Conservation (phyloP, 1,140 invertebrate species). For the Diachasma alloeum region DNA sequence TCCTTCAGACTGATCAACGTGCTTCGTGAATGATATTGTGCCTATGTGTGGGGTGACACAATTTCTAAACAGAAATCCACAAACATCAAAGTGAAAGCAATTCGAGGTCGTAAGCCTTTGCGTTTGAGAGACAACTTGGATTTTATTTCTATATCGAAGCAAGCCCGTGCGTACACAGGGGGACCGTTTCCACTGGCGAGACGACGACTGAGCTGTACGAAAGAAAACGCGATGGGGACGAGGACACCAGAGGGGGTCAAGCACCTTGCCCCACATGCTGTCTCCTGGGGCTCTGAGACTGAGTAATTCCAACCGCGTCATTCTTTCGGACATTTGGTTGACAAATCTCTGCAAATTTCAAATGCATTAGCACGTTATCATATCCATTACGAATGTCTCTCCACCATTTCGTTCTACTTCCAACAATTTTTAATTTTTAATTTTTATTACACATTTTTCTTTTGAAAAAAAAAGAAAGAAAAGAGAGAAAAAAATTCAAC, state of each 20-base stretch:
- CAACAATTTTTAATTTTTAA: not conserved
- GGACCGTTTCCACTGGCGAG: not conserved
- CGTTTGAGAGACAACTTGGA: not conserved
- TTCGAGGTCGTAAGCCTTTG: not conserved
- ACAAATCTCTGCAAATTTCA: not conserved
- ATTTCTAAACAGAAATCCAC: constrained; percentile 19
- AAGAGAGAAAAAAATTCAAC: not conserved
- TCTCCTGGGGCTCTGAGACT: not conserved
- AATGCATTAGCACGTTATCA: not conserved
- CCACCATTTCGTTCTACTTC: not conserved
- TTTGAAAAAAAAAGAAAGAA: not conserved
- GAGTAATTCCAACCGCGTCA: not conserved
- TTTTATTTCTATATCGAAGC: not conserved
- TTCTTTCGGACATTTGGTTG: not conserved
- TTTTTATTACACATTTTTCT: not conserved
- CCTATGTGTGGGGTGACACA: not conserved
- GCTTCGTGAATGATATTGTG: not conserved
- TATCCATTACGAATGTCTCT: not conserved
- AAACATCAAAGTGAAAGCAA: constrained; percentile 11
- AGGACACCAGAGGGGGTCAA: constrained; percentile 8
- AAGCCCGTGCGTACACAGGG: not conserved
- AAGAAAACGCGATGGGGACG: not conserved
- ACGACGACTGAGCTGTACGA: not conserved
- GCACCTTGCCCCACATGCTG: constrained; percentile 22
- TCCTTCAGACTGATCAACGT: not conserved